phyloP scores from a whole-genome alignment of 2,113 vertebrate species.

The Otus sunia region DNA sequence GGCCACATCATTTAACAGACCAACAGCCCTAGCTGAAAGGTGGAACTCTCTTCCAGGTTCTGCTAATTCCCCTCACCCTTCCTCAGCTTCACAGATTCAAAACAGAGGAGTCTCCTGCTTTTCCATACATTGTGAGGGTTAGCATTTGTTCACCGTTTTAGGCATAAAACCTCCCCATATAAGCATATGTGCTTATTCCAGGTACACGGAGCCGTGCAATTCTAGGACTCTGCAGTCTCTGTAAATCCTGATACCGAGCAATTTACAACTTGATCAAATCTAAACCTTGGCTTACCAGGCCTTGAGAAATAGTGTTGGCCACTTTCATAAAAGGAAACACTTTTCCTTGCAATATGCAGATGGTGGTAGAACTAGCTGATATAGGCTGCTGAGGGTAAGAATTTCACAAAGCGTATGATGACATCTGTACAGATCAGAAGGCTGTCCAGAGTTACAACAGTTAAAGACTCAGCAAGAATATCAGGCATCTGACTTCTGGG shows the following conservation, averaged over 20 bases:
- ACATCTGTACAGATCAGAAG: conserved; percentile 46
- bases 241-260: background rate
- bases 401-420: conserved; percentile 32
- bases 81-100: background rate
- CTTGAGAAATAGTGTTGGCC: conserved; percentile 13
- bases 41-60: background rate
- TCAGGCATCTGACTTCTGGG: conserved; percentile 12
- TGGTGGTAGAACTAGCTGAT: background rate
- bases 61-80: background rate
- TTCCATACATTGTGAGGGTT: background rate
- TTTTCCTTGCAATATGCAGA: conserved; percentile 35
- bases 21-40: background rate
- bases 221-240: background rate
- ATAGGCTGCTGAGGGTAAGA: background rate
- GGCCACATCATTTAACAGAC: background rate
- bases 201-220: background rate
- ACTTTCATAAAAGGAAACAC: background rate
- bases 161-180: background rate
- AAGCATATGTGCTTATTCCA: background rate
- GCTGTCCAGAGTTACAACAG: conserved; percentile 52
- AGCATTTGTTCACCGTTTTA: background rate
- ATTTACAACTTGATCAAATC: conserved; percentile 3
- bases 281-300: background rate
- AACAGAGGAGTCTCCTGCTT: background rate
- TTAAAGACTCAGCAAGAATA: conserved; percentile 38